phyloP scores from a whole-genome alignment of 2,113 vertebrate species.

The Oryzias celebensis region DNA sequence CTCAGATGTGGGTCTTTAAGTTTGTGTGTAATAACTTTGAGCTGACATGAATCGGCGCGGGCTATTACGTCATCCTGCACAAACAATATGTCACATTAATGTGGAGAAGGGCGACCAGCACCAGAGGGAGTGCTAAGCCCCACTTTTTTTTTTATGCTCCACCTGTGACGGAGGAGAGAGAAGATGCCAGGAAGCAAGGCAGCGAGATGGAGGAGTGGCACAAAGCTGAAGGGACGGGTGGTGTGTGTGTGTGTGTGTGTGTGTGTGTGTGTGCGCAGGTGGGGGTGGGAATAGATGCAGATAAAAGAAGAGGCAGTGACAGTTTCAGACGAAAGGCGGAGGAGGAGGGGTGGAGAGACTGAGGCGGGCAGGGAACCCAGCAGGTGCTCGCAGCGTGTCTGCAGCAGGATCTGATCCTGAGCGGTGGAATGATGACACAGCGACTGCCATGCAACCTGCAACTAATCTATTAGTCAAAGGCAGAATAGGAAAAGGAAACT shows the following conservation, averaged over 20 bases:
- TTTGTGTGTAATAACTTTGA: too few species aligned
- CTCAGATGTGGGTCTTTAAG: too few species aligned
- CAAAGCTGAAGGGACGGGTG: conserved; percentile 20
- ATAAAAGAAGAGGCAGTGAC: conserved; percentile 65
- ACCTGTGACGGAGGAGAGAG: conserved; percentile 40
- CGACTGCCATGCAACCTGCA: conserved; percentile 29
- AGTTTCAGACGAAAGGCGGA: conserved; percentile 51
- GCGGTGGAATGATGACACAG: conserved; percentile 37
- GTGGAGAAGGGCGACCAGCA: conserved; percentile 41
- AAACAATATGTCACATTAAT: conserved; percentile 35
- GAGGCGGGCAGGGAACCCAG: conserved; percentile 61
- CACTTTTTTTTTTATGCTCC: conserved; percentile 21
- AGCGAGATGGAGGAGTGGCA: conserved; percentile 29
- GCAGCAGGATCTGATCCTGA: conserved; percentile 47
- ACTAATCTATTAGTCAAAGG: conserved; percentile 23
- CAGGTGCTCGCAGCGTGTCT: conserved; percentile 61
- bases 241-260: background rate
- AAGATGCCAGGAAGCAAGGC: conserved; percentile 37
- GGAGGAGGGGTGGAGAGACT: conserved; percentile 44
- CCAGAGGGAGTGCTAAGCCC: conserved; percentile 45
- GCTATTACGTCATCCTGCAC: conserved; percentile 25
- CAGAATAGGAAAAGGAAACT: conserved; percentile 10
- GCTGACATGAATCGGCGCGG: conserved; percentile 11
- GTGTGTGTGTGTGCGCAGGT: background rate
- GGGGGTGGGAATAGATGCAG: conserved; percentile 51